Evolutionary conservation across 2,797 vertebrate species (phyloP).

Genomic region (Neosilurus mollespiculum): DNA sequence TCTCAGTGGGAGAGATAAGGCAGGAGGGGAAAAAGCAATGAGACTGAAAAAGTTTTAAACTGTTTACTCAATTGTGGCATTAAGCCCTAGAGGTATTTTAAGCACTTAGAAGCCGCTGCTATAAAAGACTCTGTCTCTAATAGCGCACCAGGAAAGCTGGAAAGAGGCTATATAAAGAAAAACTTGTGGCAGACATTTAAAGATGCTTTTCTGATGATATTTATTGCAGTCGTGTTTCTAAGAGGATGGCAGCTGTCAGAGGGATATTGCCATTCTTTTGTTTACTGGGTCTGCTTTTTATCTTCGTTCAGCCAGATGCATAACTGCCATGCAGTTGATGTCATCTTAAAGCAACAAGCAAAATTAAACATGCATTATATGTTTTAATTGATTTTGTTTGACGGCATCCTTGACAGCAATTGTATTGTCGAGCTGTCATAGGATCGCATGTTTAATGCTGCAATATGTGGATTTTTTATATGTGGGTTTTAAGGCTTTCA

Average conservation of each 20-base stretch:
- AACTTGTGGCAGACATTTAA: not conserved
- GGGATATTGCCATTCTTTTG: slow-evolving; percentile 1
- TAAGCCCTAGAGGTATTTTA: slow-evolving; percentile 32
- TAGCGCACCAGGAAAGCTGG: not conserved
- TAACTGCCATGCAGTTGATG: not conserved
- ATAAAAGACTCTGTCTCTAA: slow-evolving; percentile 10
- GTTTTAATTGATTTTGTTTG: not conserved
- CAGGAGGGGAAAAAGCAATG: slow-evolving; percentile 1
- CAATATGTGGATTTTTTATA: not conserved
- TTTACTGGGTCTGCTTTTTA: slow-evolving; percentile 18
- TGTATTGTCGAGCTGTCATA: not conserved
- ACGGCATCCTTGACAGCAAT: not conserved
- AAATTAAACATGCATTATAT: not conserved
- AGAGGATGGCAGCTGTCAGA: slow-evolving; percentile 7
- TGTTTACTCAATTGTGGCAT: slow-evolving; percentile 35
- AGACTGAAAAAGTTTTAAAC: slow-evolving; percentile 20
- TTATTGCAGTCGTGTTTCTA: slow-evolving; percentile 15
- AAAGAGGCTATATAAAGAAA: slow-evolving; percentile 17
- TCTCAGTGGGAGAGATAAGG: slow-evolving; percentile 15
- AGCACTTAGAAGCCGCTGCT: not conserved
- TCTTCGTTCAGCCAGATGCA: slow-evolving; percentile 1
- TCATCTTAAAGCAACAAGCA: not conserved
- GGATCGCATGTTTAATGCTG: not conserved
- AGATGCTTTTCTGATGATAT: slow-evolving; percentile 8
- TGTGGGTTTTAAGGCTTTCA: not conserved